Evolutionary conservation across 2,113 vertebrate genomes (phyloP), one percentile per base, ranked within the genome.

Genomic region (Dasyornis broadbenti): DNA sequence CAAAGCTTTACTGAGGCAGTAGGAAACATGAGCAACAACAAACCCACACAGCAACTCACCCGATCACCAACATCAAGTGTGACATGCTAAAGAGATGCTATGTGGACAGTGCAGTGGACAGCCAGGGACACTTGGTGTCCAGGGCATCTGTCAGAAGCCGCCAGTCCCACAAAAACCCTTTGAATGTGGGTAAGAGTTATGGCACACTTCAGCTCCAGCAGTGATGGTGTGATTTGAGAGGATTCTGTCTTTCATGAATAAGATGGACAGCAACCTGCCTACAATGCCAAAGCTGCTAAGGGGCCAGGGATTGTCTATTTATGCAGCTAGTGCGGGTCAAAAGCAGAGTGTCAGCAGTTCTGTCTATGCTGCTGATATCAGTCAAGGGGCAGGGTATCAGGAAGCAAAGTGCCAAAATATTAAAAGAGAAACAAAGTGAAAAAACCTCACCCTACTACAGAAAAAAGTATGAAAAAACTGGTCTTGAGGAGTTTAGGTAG

Each of bases 21-120:
- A 72, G 21, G 28, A 71, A 65, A 65, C 11, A 33, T 31, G 30
- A 77, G 6, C 14, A 71, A 45, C 42, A 52, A 47, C 1, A 5
- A 6, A 1, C 8, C 33, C 6, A 13, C 26, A 37, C 0, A 6
- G 16, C 0, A 1, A 66, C 47, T 72, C 15, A 39, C 7, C 6
- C 0, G 1, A 59, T 27, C 23, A 39, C 10, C 30, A 26, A 37
- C 11, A 69, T 33, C 16, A 37, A 73, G 57, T 33, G 37, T 6
- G 7, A 13, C 39, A 37, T 47, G 2, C 0, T 31, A 90, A 90
- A 53, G 26, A 6, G 30, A 57, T 40, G 10, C 23, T 18, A 4
- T 7, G 11, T 27, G n/a, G n/a, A n/a, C n/a, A n/a, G n/a, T 68
- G 23, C 2, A 0, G 7, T 9, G 3, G 31, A 44, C 20, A 69